phyloP scores from a whole-genome alignment of 2,113 vertebrate genomes.

The Ctenomys sociabilis region DNA sequence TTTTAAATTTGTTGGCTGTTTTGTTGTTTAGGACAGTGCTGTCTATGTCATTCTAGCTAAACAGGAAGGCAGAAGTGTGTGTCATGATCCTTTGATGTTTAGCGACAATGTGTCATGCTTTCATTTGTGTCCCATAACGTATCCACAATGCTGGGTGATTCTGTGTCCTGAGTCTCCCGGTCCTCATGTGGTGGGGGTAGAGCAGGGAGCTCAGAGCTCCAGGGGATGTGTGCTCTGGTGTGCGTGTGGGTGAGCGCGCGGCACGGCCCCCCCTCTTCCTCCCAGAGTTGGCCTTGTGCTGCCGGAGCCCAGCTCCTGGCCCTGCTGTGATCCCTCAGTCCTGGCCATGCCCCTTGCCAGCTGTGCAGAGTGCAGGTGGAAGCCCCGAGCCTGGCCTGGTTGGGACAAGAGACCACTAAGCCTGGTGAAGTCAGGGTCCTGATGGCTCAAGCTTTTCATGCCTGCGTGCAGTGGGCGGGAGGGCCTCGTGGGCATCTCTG shows the following conservation, averaged over 20 bases:
- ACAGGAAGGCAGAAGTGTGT: not conserved
- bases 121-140: not conserved
- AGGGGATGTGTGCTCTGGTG: not conserved
- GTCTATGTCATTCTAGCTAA: not conserved
- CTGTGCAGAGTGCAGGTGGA: conserved; percentile 98
- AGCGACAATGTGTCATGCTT: not conserved
- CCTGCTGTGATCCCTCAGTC: conserved; percentile 86
- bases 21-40: not conserved
- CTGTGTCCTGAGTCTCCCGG: not conserved
- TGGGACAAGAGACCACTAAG: conserved; percentile 58
- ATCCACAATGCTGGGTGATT: not conserved
- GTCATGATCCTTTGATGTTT: not conserved
- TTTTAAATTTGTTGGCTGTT: not conserved
- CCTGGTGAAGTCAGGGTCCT: not conserved
- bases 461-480: not conserved
- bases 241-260: conserved; percentile 52
- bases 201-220: not conserved
- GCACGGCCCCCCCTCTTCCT: not conserved
- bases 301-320: conserved; percentile 88
- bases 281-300: conserved; percentile 81
- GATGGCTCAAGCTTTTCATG: not conserved
- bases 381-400: conserved; percentile 93
- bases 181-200: not conserved
- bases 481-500: not conserved
- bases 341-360: conserved; percentile 91